Conservation (phyloP, 1,140 invertebrate species). For the Scaptomyza graminum region DNA sequence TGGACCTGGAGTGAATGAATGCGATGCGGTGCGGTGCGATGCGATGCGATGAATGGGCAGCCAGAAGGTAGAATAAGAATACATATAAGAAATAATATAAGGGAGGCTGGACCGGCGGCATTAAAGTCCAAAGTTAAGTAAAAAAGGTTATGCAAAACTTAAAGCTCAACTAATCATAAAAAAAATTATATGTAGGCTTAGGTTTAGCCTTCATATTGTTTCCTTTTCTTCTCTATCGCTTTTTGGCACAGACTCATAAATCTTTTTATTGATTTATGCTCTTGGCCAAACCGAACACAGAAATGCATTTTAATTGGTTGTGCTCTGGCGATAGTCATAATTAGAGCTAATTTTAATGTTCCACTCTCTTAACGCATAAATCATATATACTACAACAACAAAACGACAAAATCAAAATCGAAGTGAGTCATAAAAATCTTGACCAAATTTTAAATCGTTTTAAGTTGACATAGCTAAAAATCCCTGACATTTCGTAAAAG, state of each 20-base stretch:
- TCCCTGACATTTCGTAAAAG: slow-evolving; percentile 9
- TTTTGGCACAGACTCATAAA: slow-evolving; percentile 68
- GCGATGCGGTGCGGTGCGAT: slow-evolving; percentile 20
- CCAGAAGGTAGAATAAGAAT: slow-evolving; percentile 12
- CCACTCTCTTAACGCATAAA: slow-evolving; percentile 58
- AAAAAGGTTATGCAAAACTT: slow-evolving; percentile 72
- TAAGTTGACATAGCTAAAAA: slow-evolving; percentile 47
- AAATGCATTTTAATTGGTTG: slow-evolving; percentile 80
- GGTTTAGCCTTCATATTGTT: slow-evolving; percentile 42
- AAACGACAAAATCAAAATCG: slow-evolving; percentile 26
- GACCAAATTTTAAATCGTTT: neutral
- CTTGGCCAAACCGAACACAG: slow-evolving; percentile 25
- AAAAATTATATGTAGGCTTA: slow-evolving; percentile 70
- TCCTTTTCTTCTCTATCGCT: slow-evolving; percentile 13
- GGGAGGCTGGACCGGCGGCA: neutral
- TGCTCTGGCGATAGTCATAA: slow-evolving; percentile 72
- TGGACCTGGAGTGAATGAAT: slow-evolving; percentile 51
- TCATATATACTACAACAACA: slow-evolving; percentile 36
- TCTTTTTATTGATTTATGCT: slow-evolving; percentile 79
- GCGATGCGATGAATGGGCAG: slow-evolving; percentile 17
- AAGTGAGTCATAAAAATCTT: slow-evolving; percentile 65
- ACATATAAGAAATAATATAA: neutral
- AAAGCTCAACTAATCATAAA: slow-evolving; percentile 72
- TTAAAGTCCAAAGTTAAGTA: neutral
- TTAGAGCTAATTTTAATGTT: slow-evolving; percentile 77